Percentiles rank a stretch among this genome's conserved stretches.
Conservation (phyloP, 37 sponge, comb jelly and placozoan genomes). For the Cliona cf. orientalis region DNA sequence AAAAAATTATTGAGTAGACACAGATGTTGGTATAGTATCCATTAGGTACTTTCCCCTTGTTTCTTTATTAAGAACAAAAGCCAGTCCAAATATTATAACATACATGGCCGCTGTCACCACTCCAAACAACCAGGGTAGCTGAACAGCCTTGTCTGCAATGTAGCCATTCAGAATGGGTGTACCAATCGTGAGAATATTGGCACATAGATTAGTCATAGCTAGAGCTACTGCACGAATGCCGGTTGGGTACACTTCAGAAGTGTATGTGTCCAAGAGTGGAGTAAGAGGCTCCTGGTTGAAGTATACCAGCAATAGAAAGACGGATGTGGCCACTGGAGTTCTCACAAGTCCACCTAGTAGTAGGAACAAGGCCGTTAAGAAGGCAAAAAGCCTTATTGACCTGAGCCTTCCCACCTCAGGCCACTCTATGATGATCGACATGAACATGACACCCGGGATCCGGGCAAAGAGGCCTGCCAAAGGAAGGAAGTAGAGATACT, state of each 20-base stretch:
- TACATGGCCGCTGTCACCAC: slow-evolving; percentile 33
- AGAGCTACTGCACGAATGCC: slow-evolving; percentile 4
- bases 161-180: slow-evolving; percentile 52
- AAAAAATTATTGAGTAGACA: no score
- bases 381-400: slow-evolving; percentile 29
- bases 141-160: slow-evolving; percentile 10
- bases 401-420: slow-evolving; percentile 47
- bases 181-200: background rate
- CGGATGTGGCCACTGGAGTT: slow-evolving; percentile 20
- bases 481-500: slow-evolving; percentile 40
- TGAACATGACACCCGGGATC: slow-evolving; percentile 48
- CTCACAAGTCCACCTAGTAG: slow-evolving; percentile 34
- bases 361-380: slow-evolving; percentile 19
- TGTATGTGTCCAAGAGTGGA: slow-evolving; percentile 32
- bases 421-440: slow-evolving; percentile 67
- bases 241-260: slow-evolving; percentile 61
- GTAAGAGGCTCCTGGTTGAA: slow-evolving; percentile 35
- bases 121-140: slow-evolving; percentile 39
- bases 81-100: slow-evolving; percentile 7
- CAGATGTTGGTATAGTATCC: slow-evolving; percentile 5
- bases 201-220: background rate
- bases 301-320: slow-evolving; percentile 36
- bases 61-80: slow-evolving; percentile 30
- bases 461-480: slow-evolving; percentile 39
- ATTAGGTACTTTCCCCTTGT: slow-evolving; percentile 19